These are phyloP conservation scores for Sycon ciliatum DNA, from an alignment of 37 sponge, comb jelly and placozoan species.

Conservation along the genomic window DNA sequence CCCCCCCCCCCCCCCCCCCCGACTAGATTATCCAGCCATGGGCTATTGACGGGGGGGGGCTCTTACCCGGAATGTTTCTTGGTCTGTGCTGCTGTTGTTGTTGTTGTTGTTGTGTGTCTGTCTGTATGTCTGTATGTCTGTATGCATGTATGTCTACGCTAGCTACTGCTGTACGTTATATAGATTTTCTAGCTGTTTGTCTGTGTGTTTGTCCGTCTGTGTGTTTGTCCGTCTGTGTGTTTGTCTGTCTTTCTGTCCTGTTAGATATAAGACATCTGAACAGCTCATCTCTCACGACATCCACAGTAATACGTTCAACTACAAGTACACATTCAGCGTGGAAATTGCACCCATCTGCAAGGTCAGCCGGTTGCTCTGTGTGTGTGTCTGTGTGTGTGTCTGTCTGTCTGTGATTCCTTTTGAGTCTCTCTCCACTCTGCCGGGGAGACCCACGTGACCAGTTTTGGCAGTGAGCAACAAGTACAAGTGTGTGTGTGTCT, in stretches of 20 bases:
- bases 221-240: background rate
- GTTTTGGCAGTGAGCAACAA: background rate
- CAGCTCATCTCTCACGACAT: conserved; percentile 89
- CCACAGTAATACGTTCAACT: conserved; percentile 85
- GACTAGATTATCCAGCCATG: too few species aligned
- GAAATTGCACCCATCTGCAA: conserved; percentile 87
- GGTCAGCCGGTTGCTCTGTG: conserved; percentile 21
- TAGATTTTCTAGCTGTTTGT: background rate
- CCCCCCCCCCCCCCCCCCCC: too few species aligned
- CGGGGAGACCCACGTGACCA: too few species aligned
- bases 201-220: background rate
- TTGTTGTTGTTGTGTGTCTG: background rate
- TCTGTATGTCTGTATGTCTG: background rate
- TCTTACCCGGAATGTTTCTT: too few species aligned
- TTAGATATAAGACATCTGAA: conserved; percentile 84
- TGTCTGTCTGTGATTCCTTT: background rate
- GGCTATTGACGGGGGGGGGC: too few species aligned
- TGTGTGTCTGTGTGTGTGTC: conserved; percentile 22
- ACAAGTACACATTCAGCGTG: conserved; percentile 90
- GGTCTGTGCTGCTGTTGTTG: background rate
- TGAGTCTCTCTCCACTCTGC: too few species aligned
- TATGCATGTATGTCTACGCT: background rate
- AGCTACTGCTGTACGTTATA: background rate
- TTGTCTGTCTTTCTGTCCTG: background rate
- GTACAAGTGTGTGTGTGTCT: background rate